phyloP scores from a whole-genome alignment of 1,140 invertebrate species.

The Scaptodrosophila lebanonensis region DNA sequence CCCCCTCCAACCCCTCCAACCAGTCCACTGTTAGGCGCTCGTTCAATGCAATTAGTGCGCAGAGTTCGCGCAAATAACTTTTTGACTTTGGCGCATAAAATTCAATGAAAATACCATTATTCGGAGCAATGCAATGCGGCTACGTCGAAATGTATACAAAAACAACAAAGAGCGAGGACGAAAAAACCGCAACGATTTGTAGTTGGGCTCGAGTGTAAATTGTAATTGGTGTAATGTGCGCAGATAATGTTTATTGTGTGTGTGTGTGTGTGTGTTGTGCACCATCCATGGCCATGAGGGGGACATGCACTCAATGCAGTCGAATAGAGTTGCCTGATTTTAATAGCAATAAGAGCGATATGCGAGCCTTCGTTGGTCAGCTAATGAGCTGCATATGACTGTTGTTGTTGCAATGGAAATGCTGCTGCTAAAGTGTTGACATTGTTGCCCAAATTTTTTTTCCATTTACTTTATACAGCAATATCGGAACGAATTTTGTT shows the following conservation, averaged over 20 bases:
- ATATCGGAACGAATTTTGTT: too few species aligned
- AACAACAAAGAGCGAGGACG: conserved; percentile 61
- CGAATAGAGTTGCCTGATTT: conserved; percentile 58
- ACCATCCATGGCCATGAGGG: too few species aligned
- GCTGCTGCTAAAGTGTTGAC: too few species aligned
- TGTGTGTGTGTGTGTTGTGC: not conserved
- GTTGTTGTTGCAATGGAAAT: too few species aligned
- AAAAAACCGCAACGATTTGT: conserved; percentile 19
- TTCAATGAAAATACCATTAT: conserved; percentile 74
- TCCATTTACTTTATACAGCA: too few species aligned
- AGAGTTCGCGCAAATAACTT: conserved; percentile 70
- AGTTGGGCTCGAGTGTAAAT: too few species aligned
- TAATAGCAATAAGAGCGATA: conserved; percentile 42
- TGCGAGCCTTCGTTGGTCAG: too few species aligned
- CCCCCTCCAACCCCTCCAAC: too few species aligned
- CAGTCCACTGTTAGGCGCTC: too few species aligned
- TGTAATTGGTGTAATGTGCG: conserved; percentile 48
- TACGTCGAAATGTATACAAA: conserved; percentile 24
- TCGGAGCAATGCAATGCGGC: conserved; percentile 54
- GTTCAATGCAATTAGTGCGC: conserved; percentile 62
- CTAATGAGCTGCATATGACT: too few species aligned
- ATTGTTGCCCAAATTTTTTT: too few species aligned
- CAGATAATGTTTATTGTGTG: conserved; percentile 54
- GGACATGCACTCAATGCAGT: conserved; percentile 14
- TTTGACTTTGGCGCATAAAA: conserved; percentile 71